Percentiles rank a stretch among this genome's conserved stretches.
phyloP scores from a whole-genome alignment of 2,888 invertebrate species.

The Blastobasis lacticolella region DNA sequence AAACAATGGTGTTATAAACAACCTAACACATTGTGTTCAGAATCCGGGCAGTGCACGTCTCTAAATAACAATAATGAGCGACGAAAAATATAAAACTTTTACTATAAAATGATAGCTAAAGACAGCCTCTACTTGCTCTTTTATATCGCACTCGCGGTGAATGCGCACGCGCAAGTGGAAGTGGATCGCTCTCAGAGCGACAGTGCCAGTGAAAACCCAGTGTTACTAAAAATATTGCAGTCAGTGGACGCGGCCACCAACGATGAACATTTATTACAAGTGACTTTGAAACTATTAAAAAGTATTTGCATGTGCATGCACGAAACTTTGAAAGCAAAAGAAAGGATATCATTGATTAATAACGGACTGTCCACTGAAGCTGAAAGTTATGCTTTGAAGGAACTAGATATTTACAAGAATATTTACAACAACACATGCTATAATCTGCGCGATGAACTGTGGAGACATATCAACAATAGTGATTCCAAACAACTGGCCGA shows the following conservation, averaged over 20 bases:
- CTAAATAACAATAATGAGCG: slow-evolving; percentile 36
- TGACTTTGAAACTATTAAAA: slow-evolving; percentile 47
- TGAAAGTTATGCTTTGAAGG: slow-evolving; percentile 11
- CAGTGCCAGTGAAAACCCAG: slow-evolving; percentile 29
- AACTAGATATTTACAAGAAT: slow-evolving; percentile 38
- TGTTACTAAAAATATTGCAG: slow-evolving; percentile 41
- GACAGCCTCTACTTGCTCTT: slow-evolving; percentile 16
- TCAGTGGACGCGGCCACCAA: slow-evolving; percentile 42
- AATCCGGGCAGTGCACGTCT: too few species aligned
- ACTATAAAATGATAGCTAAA: slow-evolving; percentile 39
- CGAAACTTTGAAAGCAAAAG: slow-evolving; percentile 34
- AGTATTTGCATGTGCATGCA: slow-evolving; percentile 53
- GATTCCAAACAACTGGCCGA: slow-evolving; percentile 8
- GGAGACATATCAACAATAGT: slow-evolving; percentile 21
- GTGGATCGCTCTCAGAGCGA: slow-evolving; percentile 13
- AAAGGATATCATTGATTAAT: slow-evolving; percentile 16
- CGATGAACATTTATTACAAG: slow-evolving; percentile 43
- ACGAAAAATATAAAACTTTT: slow-evolving; percentile 26
- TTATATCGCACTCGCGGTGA: slow-evolving; percentile 18
- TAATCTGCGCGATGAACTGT: slow-evolving; percentile 32
- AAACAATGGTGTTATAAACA: slow-evolving; percentile 31
- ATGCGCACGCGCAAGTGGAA: slow-evolving; percentile 21
- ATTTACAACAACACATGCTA: slow-evolving; percentile 51
- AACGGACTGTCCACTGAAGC: slow-evolving; percentile 3
- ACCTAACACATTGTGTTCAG: too few species aligned